Conservation (phyloP, 2,113 vertebrate species). For the Centropus bengalensis region DNA sequence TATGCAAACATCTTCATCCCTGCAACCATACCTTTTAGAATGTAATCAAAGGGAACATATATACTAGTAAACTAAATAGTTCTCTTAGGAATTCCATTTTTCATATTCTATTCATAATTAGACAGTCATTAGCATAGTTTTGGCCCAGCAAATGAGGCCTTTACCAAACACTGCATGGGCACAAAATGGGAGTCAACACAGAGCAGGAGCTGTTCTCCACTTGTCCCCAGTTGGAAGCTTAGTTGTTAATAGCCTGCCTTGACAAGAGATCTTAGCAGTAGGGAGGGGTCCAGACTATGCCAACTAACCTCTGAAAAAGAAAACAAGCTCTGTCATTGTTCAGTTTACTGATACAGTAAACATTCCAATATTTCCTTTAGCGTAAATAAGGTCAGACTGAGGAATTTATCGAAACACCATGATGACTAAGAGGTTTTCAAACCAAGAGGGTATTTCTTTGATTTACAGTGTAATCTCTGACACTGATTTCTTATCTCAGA, state of each 20-base stretch:
- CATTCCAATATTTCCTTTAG: neutral
- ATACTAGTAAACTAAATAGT: neutral
- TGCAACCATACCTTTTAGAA: neutral
- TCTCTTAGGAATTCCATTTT: neutral
- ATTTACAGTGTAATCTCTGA: neutral
- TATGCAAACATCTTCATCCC: neutral
- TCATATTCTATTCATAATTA: neutral
- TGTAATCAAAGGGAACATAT: neutral
- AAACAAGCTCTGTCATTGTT: neutral
- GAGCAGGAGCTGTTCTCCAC: neutral
- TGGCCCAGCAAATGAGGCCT: neutral
- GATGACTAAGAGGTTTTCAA: neutral
- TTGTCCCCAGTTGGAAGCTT: neutral
- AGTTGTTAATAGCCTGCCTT: neutral
- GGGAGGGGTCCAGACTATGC: neutral
- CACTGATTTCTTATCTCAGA: neutral
- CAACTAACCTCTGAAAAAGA: neutral
- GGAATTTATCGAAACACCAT: neutral
- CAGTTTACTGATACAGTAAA: neutral
- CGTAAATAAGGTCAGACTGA: neutral
- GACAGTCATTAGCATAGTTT: neutral
- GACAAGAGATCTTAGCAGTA: neutral
- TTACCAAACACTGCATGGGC: neutral
- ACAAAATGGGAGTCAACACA: neutral
- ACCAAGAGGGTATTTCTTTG: neutral